These are phyloP conservation scores for Stegostoma tigrinum DNA, from an alignment of 2,113 vertebrate genomes.

Conservation along the genomic window DNA sequence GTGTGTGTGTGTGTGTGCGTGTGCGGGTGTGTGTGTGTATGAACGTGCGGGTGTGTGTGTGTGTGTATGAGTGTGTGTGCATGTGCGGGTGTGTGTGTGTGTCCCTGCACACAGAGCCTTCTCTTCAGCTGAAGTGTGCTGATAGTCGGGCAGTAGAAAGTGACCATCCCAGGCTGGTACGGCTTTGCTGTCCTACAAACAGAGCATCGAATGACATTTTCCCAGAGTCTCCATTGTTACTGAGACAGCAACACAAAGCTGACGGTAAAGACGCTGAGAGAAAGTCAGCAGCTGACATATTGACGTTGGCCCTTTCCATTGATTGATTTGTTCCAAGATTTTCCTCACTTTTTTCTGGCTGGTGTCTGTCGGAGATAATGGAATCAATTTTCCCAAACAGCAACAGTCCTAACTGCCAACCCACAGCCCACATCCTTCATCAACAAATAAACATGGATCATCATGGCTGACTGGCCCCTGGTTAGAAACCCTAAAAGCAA, in stretches of 20 bases:
- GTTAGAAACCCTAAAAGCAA: background rate
- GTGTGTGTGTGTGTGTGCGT: too few relatives aligned
- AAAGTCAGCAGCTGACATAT: background rate
- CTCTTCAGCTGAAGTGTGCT: background rate
- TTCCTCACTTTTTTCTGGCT: conserved; percentile 9
- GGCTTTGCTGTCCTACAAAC: background rate
- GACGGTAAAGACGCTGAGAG: background rate
- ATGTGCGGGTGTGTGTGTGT: background rate
- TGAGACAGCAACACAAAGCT: background rate
- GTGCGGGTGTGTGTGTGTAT: too few relatives aligned
- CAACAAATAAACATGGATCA: conserved; percentile 14
- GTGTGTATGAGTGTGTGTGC: too few relatives aligned
- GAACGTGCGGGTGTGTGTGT: too few relatives aligned
- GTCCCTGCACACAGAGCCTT: background rate
- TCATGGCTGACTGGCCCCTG: background rate
- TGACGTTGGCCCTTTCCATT: background rate
- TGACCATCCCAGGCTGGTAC: background rate
- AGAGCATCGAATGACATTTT: background rate
- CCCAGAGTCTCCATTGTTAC: background rate
- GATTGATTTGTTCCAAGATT: conserved; percentile 25
- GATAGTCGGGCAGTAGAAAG: background rate
- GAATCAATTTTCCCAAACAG: conserved; percentile 24
- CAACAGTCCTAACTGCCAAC: conserved; percentile 27
- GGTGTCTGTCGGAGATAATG: conserved; percentile 24
- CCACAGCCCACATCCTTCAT: conserved; percentile 33